These are phyloP conservation scores for Cremastobaeus sp. DNA, from an alignment of 2,888 invertebrate species.

Conservation along the genomic window DNA sequence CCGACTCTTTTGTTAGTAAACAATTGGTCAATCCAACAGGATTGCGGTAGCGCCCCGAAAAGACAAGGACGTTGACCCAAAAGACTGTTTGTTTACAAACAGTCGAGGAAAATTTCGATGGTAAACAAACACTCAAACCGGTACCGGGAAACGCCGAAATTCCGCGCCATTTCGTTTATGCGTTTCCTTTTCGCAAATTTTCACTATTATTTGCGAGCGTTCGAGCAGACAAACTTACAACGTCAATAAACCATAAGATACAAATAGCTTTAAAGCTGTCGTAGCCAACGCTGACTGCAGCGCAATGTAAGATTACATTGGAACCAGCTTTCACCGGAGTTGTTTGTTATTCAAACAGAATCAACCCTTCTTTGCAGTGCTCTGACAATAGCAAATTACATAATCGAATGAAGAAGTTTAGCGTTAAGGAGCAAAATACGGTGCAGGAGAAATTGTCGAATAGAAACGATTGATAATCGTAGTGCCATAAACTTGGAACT, in stretches of 20 bases:
- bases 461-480: slow-evolving; percentile 21
- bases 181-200: neutral
- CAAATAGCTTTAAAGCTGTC: slow-evolving; percentile 24
- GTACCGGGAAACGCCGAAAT: too few species aligned
- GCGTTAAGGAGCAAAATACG: slow-evolving; percentile 15
- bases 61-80: too few species aligned
- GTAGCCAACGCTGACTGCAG: too few species aligned
- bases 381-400: slow-evolving; percentile 28
- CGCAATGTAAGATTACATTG: slow-evolving; percentile 30
- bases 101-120: too few species aligned
- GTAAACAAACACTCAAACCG: too few species aligned
- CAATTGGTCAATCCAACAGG: too few species aligned
- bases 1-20: too few species aligned
- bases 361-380: slow-evolving; percentile 22
- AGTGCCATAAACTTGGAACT: too few species aligned
- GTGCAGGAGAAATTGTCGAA: slow-evolving; percentile 36
- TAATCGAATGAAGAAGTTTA: slow-evolving; percentile 44
- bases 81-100: too few species aligned
- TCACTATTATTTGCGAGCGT: slow-evolving; percentile 1
- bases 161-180: neutral
- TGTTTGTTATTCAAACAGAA: slow-evolving; percentile 41
- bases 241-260: slow-evolving; percentile 25
- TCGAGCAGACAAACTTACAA: slow-evolving; percentile 15
- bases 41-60: too few species aligned
- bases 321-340: slow-evolving; percentile 13